These are phyloP conservation scores for Trididemnum miniatum DNA, from an alignment of 23 tunicate species.

Conservation along the genomic window DNA sequence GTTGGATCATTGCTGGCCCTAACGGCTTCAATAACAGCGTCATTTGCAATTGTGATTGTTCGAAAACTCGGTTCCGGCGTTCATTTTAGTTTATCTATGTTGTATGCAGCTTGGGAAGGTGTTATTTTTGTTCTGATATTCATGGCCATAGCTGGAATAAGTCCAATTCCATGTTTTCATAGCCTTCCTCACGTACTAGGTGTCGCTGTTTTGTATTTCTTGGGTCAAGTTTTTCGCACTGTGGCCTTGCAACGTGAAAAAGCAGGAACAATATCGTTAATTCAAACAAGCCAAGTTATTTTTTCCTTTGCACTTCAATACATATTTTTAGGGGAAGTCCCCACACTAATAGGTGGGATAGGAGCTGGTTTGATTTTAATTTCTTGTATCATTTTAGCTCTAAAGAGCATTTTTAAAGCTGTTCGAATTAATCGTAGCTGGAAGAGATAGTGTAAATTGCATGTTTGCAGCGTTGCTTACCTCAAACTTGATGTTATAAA, in stretches of 20 bases:
- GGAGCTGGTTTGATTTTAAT: slow-evolving; percentile 27
- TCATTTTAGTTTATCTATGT: slow-evolving; percentile 29
- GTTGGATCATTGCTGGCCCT: slow-evolving; percentile 19
- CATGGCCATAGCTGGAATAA: slow-evolving; percentile 5
- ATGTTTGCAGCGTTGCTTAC: too few species aligned
- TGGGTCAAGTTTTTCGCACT: slow-evolving; percentile 8
- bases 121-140: slow-evolving; percentile 1
- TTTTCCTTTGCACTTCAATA: slow-evolving; percentile 31
- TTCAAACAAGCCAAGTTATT: slow-evolving; percentile 32
- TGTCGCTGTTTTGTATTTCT: neutral
- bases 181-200: slow-evolving; percentile 2
- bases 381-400: slow-evolving; percentile 1
- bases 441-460: too few species aligned
- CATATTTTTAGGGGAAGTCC: slow-evolving; percentile 5
- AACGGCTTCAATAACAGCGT: neutral
- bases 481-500: too few species aligned
- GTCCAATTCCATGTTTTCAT: slow-evolving; percentile 1
- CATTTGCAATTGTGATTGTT: neutral
- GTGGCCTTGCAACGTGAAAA: slow-evolving; percentile 36
- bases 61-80: slow-evolving; percentile 31
- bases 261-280: slow-evolving; percentile 32
- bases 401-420: neutral
- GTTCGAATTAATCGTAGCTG: too few species aligned
- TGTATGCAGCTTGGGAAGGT: slow-evolving; percentile 8
- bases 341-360: slow-evolving; percentile 11